Percentiles rank a stretch among this genome's conserved stretches.
These are phyloP conservation scores for Nemurella pictetii DNA, from an alignment of 2,888 invertebrate genomes.

Conservation along the genomic window DNA sequence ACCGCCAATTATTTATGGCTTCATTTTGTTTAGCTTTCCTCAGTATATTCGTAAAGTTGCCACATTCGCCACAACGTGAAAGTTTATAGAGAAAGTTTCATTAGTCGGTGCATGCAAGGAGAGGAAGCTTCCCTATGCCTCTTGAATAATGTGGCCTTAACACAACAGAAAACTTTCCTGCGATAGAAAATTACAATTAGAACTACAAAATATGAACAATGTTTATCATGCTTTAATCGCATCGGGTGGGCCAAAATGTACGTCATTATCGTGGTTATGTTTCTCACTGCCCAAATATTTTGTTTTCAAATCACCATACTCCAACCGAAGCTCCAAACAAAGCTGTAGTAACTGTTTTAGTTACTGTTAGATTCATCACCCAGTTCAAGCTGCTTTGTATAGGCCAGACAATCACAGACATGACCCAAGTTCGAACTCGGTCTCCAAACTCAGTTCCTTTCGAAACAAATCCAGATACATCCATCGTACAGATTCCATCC, in stretches of 20 bases:
- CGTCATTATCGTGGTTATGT: no score
- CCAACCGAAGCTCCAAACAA: background rate
- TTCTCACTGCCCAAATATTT: no score
- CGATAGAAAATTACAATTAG: background rate
- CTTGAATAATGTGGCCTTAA: background rate
- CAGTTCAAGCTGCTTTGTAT: no score
- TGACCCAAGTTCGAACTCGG: background rate
- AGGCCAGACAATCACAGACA: no score
- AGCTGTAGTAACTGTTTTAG: background rate
- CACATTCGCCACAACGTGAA: constrained; percentile 11
- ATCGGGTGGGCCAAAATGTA: background rate
- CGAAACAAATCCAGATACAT: background rate
- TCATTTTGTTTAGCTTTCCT: constrained; percentile 20
- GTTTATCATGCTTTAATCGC: background rate
- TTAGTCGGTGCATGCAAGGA: background rate
- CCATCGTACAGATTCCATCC: background rate
- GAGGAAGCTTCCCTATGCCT: background rate
- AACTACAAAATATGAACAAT: background rate
- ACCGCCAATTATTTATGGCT: constrained; percentile 6
- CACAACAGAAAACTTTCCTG: background rate
- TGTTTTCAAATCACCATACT: background rate
- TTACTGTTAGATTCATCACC: no score
- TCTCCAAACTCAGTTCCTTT: background rate
- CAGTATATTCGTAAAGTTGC: constrained; percentile 17
- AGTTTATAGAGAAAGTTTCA: background rate